Conservation (phyloP, 2,113 vertebrate genomes). For the Etia nguti region DNA sequence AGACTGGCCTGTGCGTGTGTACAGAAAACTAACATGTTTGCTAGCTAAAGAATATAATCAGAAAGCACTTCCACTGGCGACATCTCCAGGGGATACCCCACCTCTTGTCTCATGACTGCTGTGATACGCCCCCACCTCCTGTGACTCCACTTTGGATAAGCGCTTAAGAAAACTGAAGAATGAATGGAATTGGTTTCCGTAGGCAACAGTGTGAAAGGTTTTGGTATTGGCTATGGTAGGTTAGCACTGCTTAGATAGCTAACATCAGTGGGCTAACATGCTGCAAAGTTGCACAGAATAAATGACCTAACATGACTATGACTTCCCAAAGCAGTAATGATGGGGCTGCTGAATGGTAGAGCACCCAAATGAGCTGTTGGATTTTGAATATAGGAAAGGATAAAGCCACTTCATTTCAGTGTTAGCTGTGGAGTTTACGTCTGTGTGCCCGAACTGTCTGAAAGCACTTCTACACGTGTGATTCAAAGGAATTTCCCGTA, state of each 20-base stretch:
- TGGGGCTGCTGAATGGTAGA: background rate
- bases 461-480: background rate
- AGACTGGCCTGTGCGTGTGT: background rate
- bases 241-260: background rate
- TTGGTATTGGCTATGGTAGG: background rate
- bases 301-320: no score
- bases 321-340: background rate
- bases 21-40: background rate
- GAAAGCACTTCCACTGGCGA: background rate
- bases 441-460: background rate
- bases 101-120: background rate
- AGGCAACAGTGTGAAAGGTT: background rate
- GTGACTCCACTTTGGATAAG: background rate
- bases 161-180: accelerated
- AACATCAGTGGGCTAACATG: background rate
- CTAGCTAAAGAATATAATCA: background rate
- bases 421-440: background rate
- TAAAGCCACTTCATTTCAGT: background rate
- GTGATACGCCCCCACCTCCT: background rate
- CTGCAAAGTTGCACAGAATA: no score
- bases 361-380: background rate
- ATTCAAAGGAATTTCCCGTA: background rate
- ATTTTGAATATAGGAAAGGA: accelerated
- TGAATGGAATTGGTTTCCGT: background rate
- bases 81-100: no score